phyloP scores from a whole-genome alignment of 2,797 vertebrate species.

The Echiichthys vipera region DNA sequence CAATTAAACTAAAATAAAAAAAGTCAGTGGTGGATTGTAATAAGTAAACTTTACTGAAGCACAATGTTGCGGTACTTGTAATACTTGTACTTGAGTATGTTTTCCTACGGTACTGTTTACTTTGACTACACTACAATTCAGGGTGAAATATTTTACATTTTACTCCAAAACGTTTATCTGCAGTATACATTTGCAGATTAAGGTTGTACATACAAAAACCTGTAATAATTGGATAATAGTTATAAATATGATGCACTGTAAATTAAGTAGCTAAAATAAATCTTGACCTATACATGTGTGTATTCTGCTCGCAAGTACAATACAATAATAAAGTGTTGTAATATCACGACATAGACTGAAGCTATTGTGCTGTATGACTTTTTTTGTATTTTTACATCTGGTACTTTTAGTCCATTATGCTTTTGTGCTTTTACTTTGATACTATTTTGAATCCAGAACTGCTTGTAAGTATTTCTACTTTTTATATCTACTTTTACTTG shows the following conservation, averaged over 20 bases:
- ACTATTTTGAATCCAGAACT: neutral
- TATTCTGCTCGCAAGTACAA: too few relatives aligned
- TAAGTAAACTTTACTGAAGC: too few relatives aligned
- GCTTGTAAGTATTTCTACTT: neutral
- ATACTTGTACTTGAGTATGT: too few relatives aligned
- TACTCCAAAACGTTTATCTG: neutral
- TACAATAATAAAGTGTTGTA: neutral
- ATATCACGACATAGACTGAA: neutral
- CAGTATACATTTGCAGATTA: neutral
- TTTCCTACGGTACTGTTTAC: too few relatives aligned
- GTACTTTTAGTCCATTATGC: neutral
- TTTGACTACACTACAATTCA: neutral
- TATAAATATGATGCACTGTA: too few relatives aligned
- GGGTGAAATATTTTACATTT: neutral
- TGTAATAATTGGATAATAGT: too few relatives aligned
- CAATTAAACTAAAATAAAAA: neutral
- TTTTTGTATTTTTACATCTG: neutral
- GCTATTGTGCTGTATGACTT: neutral
- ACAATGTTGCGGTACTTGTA: too few relatives aligned
- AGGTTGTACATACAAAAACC: too few relatives aligned
- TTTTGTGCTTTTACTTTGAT: neutral
- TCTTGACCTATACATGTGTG: too few relatives aligned
- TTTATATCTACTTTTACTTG: neutral
- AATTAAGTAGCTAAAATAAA: too few relatives aligned
- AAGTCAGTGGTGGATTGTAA: too few relatives aligned